These are phyloP conservation scores for Egretta garzetta DNA, from an alignment of 2,113 vertebrate species.

Conservation along the genomic window DNA sequence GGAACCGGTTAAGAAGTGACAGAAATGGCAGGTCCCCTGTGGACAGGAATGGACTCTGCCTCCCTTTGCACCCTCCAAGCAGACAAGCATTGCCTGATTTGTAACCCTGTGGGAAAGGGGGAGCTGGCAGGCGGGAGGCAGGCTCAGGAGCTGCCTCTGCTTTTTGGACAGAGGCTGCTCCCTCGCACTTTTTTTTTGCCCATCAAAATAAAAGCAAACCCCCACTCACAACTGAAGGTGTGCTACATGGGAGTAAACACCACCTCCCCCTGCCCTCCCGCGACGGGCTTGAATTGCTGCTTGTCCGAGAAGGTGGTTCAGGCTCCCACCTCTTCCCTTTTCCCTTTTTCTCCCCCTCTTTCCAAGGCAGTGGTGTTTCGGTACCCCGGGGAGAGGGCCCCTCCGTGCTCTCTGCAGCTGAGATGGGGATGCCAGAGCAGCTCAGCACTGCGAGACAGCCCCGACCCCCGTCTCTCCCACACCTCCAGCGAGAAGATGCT, in stretches of 20 bases:
- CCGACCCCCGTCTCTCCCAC: neutral
- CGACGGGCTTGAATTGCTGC: neutral
- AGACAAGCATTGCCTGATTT: neutral
- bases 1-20: slow-evolving; percentile 6
- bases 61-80: neutral
- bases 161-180: neutral
- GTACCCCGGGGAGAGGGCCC: neutral
- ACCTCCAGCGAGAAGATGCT: neutral
- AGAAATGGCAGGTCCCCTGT: slow-evolving; percentile 4
- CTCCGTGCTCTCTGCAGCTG: fast-evolving
- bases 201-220: neutral
- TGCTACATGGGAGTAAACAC: neutral
- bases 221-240: neutral
- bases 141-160: neutral
- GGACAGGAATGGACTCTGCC: neutral
- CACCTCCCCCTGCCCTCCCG: neutral
- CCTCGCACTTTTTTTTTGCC: neutral
- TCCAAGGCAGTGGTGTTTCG: neutral
- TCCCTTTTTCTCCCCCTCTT: neutral
- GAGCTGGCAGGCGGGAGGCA: neutral
- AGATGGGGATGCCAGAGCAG: fast-evolving
- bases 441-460: fast-evolving
- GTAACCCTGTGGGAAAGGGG: neutral
- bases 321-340: neutral
- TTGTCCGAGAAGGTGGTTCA: neutral